phyloP scores from a whole-genome alignment of 2,797 vertebrate species.

The Platyrinchus mystaceus region DNA sequence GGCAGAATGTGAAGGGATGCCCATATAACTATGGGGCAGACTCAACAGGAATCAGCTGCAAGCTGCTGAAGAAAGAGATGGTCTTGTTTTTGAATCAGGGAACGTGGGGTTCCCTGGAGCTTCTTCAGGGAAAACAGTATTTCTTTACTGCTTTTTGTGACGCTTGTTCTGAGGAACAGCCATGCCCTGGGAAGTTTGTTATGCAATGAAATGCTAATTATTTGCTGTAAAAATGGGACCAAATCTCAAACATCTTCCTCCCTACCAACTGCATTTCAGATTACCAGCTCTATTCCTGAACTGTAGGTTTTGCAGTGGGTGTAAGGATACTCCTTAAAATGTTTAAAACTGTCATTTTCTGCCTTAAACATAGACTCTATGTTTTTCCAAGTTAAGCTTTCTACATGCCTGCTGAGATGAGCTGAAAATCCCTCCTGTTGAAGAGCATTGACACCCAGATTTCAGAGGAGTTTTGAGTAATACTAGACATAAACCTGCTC shows the following conservation, averaged over 20 bases:
- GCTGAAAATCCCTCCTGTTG: neutral
- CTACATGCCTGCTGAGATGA: neutral
- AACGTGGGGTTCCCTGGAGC: neutral
- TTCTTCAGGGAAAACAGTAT: neutral
- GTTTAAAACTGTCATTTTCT: neutral
- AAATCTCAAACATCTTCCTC: neutral
- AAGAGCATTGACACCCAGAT: neutral
- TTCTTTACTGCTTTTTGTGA: neutral
- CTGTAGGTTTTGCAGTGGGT: neutral
- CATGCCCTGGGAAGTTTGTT: neutral
- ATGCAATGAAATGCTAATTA: neutral
- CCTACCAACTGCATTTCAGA: neutral
- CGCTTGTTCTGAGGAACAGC: neutral
- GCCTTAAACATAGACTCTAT: neutral
- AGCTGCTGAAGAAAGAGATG: neutral
- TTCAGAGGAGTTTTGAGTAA: neutral
- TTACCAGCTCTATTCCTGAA: neutral
- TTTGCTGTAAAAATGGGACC: neutral
- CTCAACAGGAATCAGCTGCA: neutral
- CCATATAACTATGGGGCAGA: neutral
- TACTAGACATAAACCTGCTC: neutral
- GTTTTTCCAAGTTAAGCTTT: neutral
- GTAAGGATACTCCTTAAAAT: neutral
- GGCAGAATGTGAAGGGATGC: neutral
- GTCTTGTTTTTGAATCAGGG: neutral